Percentiles rank a stretch among this genome's conserved stretches.
phyloP scores from a whole-genome alignment of 2,888 invertebrate genomes.

The Stomorhina lunata region DNA sequence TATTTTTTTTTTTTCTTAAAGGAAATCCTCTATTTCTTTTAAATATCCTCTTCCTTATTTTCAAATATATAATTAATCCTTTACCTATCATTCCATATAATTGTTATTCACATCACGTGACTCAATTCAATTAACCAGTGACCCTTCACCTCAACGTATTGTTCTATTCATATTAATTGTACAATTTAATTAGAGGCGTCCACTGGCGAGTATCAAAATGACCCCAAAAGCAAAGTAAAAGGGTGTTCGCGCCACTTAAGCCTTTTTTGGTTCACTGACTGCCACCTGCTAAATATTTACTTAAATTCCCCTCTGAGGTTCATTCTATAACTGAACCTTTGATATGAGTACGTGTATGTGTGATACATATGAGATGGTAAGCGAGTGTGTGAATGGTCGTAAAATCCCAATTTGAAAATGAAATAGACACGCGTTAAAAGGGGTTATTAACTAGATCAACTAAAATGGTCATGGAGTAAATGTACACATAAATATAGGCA shows the following conservation, averaged over 20 bases:
- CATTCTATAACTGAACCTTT: not conserved
- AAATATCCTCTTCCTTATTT: slow-evolving; percentile 34
- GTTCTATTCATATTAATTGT: slow-evolving; percentile 53
- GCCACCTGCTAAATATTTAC: slow-evolving; percentile 66
- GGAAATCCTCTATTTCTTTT: too few relatives aligned
- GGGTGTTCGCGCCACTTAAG: slow-evolving; percentile 79
- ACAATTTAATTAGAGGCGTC: slow-evolving; percentile 74
- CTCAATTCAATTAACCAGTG: slow-evolving; percentile 78
- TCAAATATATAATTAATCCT: slow-evolving; percentile 54
- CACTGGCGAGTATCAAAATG: slow-evolving; percentile 47
- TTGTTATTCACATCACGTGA: slow-evolving; percentile 78
- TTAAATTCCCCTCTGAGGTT: slow-evolving; percentile 53
- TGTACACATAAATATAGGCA: not conserved
- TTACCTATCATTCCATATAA: slow-evolving; percentile 51
- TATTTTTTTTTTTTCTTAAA: too few relatives aligned
- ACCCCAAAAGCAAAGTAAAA: slow-evolving; percentile 69
- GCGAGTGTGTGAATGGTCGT: slow-evolving; percentile 33
- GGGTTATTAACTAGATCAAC: slow-evolving; percentile 78
- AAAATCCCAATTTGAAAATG: slow-evolving; percentile 64
- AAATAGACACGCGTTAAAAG: slow-evolving; percentile 75
- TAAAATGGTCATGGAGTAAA: slow-evolving; percentile 19
- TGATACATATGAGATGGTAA: too few relatives aligned
- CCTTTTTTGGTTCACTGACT: slow-evolving; percentile 52
- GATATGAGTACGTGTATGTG: slow-evolving; percentile 15
- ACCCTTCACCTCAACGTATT: slow-evolving; percentile 66